Base-by-base conservation (phyloP, 2,113 vertebrate genomes). In the Dascyllus trimaculatus region DNA sequence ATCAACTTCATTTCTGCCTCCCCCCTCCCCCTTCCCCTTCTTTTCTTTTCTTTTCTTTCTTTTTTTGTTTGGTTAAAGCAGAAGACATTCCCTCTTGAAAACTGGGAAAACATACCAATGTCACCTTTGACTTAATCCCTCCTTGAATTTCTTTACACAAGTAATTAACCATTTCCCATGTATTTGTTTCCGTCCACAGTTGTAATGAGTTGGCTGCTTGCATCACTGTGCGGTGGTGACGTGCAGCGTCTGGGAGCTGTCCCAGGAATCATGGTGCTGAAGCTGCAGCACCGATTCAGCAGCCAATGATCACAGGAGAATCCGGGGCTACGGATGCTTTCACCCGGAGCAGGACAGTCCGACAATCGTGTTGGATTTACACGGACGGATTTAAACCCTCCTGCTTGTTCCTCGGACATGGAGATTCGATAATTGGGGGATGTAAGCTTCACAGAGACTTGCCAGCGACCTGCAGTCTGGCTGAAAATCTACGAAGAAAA, bases 241-340 rank as follows among this genome's bases (percentile, higher is more conserved):
- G 94, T 90, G 89, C 69, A 85, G 85, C 88, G 92, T 89, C 81
- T 93, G 80, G 94, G 94, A 94, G 92, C 94, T 89, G 95, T 96
- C 95, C 94, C 93, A 93, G 89, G 89, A 87, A 87, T 78, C 80
- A 73, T 88, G 92, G 95, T 94, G 92, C 95, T 95, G 94, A 95
- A 95, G 83, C 91, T 90, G 94, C 94, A 90, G 94, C 90, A 73
- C 81, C 85, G 46, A 74, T 68, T 78, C 82, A 80, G 82, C 87
- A 89, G 88, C 92, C 91, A 92, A 93, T 89, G 91, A 88, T 91
- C 90, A 75, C 89, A 75, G 81, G 84, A 87, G 66, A 63, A 85
- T 83, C 57, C 74, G 82, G 59, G 75, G 58, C 58, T 75, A 78
- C 88, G 79, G 81, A 76, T 63, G 80, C 85, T 84, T 83, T 87